These are phyloP conservation scores for Ruditapes philippinarum DNA, from an alignment of 1,140 invertebrate genomes.

Conservation along the genomic window DNA sequence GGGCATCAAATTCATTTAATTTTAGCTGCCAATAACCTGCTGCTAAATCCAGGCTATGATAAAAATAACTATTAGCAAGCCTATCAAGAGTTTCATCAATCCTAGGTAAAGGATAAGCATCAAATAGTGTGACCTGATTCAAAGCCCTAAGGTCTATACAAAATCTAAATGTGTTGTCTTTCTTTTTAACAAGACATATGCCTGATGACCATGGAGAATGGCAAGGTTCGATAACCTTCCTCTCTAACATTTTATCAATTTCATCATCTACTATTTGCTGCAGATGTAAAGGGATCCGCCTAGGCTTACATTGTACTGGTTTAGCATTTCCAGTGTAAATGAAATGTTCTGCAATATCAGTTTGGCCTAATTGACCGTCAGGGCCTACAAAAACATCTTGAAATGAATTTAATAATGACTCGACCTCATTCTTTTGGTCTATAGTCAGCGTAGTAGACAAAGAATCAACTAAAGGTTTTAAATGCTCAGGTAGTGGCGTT, in stretches of 20 bases:
- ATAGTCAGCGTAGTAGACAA: background rate
- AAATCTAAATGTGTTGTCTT: constrained; percentile 86
- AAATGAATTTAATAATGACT: constrained; percentile 9
- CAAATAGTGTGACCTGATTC: constrained; percentile 67
- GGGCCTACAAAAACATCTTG: constrained; percentile 65
- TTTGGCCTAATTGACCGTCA: constrained; percentile 61
- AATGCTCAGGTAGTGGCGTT: constrained; percentile 54
- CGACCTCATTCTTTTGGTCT: background rate
- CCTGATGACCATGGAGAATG: constrained; percentile 87
- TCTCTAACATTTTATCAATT: constrained; percentile 76
- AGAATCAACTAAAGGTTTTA: constrained; percentile 34
- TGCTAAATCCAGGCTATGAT: constrained; percentile 35
- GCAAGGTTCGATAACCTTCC: constrained; percentile 83
- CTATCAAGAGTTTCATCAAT: constrained; percentile 34
- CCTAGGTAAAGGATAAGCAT: constrained; percentile 58
- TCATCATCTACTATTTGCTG: constrained; percentile 43
- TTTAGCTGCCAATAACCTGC: constrained; percentile 49
- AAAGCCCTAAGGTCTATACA: constrained; percentile 87
- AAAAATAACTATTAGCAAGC: background rate
- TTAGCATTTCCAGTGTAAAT: constrained; percentile 63
- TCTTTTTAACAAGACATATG: constrained; percentile 87
- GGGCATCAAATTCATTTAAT: constrained; percentile 45
- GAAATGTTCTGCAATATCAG: constrained; percentile 50
- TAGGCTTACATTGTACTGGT: constrained; percentile 56
- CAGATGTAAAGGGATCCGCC: too few species aligned